Evolutionary conservation across 92 coral and sea anemone genomes (phyloP).

Genomic region (Epizoanthus scotinus): DNA sequence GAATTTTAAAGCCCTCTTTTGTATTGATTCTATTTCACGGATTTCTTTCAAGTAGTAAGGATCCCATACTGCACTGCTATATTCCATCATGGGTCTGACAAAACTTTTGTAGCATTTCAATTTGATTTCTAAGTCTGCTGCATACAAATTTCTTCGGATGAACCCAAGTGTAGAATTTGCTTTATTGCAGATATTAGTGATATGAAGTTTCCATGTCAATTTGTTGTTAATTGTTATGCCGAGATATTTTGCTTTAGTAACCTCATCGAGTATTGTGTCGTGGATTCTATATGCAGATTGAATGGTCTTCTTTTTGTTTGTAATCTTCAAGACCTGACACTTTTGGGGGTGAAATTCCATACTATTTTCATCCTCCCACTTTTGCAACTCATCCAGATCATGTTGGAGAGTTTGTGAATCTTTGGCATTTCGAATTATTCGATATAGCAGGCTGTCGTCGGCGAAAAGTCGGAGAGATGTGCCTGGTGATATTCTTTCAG

Average conservation of each 20-base stretch:
- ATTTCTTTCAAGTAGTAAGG: slow-evolving; percentile 18
- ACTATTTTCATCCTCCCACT: slow-evolving; percentile 4
- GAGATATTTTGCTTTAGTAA: slow-evolving; percentile 23
- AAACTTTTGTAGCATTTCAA: slow-evolving; percentile 18
- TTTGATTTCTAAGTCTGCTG: slow-evolving; percentile 12
- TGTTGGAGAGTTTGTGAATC: slow-evolving; percentile 10
- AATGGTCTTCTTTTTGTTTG: slow-evolving; percentile 14
- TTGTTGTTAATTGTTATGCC: slow-evolving; percentile 25
- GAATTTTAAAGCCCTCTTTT: slow-evolving; percentile 1
- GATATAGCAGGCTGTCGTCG: slow-evolving; percentile 13
- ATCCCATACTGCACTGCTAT: slow-evolving; percentile 19
- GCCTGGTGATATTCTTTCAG: slow-evolving; percentile 14
- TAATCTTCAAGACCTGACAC: slow-evolving; percentile 18
- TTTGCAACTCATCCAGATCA: slow-evolving; percentile 10
- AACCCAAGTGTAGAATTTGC: slow-evolving; percentile 28
- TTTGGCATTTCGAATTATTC: neutral
- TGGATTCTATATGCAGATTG: slow-evolving; percentile 19
- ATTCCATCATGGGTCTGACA: slow-evolving; percentile 15
- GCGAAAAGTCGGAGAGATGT: slow-evolving; percentile 1
- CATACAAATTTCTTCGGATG: slow-evolving; percentile 27
- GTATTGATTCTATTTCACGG: slow-evolving; percentile 18
- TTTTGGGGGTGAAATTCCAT: neutral
- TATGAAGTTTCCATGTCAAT: slow-evolving; percentile 21
- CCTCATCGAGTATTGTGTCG: slow-evolving; percentile 20
- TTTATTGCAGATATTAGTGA: slow-evolving; percentile 20